Evolutionary conservation across 1,140 invertebrate genomes (phyloP).

Genomic region (Drosophila obscura): DNA sequence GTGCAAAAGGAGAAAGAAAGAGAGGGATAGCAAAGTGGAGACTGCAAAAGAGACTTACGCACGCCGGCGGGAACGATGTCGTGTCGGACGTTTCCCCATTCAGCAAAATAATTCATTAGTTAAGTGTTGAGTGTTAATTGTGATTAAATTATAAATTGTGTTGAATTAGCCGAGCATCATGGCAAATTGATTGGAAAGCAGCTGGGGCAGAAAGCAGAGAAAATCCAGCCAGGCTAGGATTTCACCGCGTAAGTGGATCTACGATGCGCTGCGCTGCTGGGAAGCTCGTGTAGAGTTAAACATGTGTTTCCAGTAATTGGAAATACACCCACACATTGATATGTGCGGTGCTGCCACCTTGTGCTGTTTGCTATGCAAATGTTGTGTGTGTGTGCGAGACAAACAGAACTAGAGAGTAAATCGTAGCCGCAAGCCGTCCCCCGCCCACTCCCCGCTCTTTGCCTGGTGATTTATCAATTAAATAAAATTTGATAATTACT

Average conservation of each 20-base stretch:
- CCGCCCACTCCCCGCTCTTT: constrained; percentile 16
- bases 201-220: neutral
- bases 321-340: neutral
- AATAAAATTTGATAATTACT: constrained; percentile 75
- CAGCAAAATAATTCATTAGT: constrained; percentile 1
- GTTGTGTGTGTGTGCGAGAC: neutral
- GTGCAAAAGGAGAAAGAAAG: neutral
- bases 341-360: neutral
- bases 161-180: constrained; percentile 9
- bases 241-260: constrained; percentile 34
- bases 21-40: constrained; percentile 14
- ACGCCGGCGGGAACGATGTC: constrained; percentile 28
- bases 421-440: neutral
- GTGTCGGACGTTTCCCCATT: constrained; percentile 1
- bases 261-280: neutral
- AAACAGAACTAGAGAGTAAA: neutral
- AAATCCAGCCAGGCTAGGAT: constrained; percentile 1
- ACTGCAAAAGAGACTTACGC: constrained; percentile 32
- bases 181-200: neutral
- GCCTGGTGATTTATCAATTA: constrained; percentile 61
- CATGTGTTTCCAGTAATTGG: constrained; percentile 14
- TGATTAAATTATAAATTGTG: constrained; percentile 10
- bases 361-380: constrained; percentile 5
- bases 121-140: constrained; percentile 47
- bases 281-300: neutral